Evolutionary conservation across 2,113 vertebrate species (phyloP).

Genomic region (Maccullochella peelii): DNA sequence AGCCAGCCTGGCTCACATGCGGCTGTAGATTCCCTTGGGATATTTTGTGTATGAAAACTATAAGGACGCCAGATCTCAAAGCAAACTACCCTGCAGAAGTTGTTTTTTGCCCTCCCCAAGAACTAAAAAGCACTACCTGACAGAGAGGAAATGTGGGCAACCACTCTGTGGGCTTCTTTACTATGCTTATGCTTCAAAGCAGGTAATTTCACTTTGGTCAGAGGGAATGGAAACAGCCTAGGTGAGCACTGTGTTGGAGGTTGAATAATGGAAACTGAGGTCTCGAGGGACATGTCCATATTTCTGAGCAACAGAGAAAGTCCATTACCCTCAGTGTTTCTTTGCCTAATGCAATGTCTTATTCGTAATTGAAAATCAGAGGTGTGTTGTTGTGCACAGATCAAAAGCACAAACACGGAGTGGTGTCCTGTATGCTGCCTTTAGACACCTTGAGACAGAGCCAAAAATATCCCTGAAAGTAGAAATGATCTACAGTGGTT

Average conservation of each 20-base stretch:
- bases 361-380: constrained; percentile 79
- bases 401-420: constrained; percentile 53
- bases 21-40: constrained; percentile 21
- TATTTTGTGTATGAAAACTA: constrained; percentile 44
- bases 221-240: constrained; percentile 70
- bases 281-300: constrained; percentile 73
- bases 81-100: constrained; percentile 28
- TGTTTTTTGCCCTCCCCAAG: background rate
- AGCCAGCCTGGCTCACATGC: constrained; percentile 38
- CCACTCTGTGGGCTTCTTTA: constrained; percentile 34
- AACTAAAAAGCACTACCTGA: constrained; percentile 37
- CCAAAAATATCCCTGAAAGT: constrained; percentile 49
- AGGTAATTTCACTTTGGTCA: constrained; percentile 77
- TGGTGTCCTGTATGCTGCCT: constrained; percentile 25
- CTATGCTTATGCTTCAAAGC: constrained; percentile 58
- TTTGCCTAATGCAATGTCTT: constrained; percentile 76
- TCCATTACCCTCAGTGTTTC: constrained; percentile 80
- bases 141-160: constrained; percentile 59
- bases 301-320: constrained; percentile 79
- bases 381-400: constrained; percentile 52
- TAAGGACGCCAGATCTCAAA: constrained; percentile 23
- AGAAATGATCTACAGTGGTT: background rate
- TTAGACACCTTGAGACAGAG: constrained; percentile 27
- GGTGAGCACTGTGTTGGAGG: constrained; percentile 56
- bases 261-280: constrained; percentile 82